Evolutionary conservation across 1,140 invertebrate species (phyloP).

Genomic region (Lanistes nyassanus): DNA sequence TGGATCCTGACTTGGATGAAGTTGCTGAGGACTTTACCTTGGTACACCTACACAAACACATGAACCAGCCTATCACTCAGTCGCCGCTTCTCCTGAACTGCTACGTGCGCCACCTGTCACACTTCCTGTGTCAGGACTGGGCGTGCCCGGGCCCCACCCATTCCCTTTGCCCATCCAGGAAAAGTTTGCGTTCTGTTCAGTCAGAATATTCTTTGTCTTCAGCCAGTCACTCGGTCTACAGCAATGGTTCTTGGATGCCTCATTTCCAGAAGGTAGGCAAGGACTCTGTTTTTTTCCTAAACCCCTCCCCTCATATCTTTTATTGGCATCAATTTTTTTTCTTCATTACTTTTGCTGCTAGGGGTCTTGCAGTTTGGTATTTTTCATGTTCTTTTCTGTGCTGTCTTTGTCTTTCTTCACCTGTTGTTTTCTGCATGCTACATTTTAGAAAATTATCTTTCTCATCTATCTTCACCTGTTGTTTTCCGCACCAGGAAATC

Average conservation of each 20-base stretch:
- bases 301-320: too few species aligned
- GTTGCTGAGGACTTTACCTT: slow-evolving; percentile 69
- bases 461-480: too few species aligned
- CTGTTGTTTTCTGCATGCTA: too few species aligned
- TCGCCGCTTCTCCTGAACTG: slow-evolving; percentile 94
- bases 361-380: too few species aligned
- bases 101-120: slow-evolving; percentile 91
- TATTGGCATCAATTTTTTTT: too few species aligned
- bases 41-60: slow-evolving; percentile 94
- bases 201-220: slow-evolving; percentile 59
- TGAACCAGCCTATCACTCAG: slow-evolving; percentile 89
- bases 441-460: too few species aligned
- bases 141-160: slow-evolving; percentile 53
- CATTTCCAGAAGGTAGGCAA: slow-evolving; percentile 48
- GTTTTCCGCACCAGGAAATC: too few species aligned
- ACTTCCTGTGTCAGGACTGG: slow-evolving; percentile 73
- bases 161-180: slow-evolving; percentile 23
- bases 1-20: slow-evolving; percentile 32
- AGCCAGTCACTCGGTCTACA: slow-evolving; percentile 49
- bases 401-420: neutral
- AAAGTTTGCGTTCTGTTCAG: slow-evolving; percentile 44
- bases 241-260: slow-evolving; percentile 51
- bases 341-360: too few species aligned
- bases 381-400: too few species aligned
- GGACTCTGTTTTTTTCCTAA: too few species aligned